Evolutionary conservation across 2,797 vertebrate genomes (phyloP).

Genomic region (Aeoliscus strigatus): DNA sequence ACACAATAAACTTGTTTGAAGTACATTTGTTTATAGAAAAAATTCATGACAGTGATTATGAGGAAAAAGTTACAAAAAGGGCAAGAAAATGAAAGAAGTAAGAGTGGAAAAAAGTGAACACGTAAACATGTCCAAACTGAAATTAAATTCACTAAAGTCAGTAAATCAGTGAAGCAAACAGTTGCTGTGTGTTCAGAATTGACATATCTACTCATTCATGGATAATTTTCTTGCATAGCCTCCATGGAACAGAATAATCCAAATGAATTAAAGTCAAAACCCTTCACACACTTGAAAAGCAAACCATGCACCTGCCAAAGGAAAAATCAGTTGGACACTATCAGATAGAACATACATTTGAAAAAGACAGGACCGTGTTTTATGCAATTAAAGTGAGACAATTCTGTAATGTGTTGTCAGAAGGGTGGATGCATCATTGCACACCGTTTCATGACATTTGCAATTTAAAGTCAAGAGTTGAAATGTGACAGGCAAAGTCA

Average conservation of each 20-base stretch:
- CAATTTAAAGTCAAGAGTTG: slow-evolving; percentile 36
- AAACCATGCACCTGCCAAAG: slow-evolving; percentile 37
- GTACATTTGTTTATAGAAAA: too few relatives aligned
- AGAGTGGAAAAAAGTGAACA: slow-evolving; percentile 26
- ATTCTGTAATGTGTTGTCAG: slow-evolving; percentile 32
- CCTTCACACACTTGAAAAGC: slow-evolving; percentile 38
- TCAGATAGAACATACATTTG: slow-evolving; percentile 45
- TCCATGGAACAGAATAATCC: slow-evolving; percentile 29
- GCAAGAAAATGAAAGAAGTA: too few relatives aligned
- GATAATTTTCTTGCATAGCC: slow-evolving; percentile 30
- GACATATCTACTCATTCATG: slow-evolving; percentile 30
- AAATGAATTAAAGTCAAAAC: slow-evolving; percentile 48
- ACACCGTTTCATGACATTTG: slow-evolving; percentile 39
- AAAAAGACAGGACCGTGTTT: slow-evolving; percentile 11
- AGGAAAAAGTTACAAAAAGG: too few relatives aligned
- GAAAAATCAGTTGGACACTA: slow-evolving; percentile 33
- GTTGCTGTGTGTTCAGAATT: slow-evolving; percentile 19
- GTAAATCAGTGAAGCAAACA: slow-evolving; percentile 31
- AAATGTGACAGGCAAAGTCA: too few relatives aligned
- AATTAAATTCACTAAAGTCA: too few relatives aligned
- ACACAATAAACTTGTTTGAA: too few relatives aligned
- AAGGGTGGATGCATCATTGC: slow-evolving; percentile 51
- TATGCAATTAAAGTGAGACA: slow-evolving; percentile 46
- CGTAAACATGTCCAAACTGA: slow-evolving; percentile 33
- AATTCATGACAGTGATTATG: too few relatives aligned